Conservation (phyloP, 2,113 vertebrate genomes). For the Bujurquina vittata region DNA sequence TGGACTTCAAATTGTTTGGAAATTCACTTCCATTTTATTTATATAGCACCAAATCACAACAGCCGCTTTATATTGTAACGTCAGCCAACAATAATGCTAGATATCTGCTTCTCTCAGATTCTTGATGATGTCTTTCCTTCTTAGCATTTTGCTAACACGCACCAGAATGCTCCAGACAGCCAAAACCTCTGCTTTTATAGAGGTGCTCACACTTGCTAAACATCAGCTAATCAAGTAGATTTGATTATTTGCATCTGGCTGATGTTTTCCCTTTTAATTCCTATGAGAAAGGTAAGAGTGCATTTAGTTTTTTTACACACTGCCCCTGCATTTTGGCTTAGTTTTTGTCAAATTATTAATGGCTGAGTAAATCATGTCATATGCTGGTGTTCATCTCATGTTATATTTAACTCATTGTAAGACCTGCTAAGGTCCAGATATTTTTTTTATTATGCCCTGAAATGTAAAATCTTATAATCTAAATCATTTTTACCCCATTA, state of each 20-base stretch:
- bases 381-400: too few relatives aligned
- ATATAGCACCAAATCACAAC: too few relatives aligned
- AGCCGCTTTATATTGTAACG: too few relatives aligned
- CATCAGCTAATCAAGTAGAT: not conserved
- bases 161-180: too few relatives aligned
- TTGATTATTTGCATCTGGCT: not conserved
- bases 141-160: too few relatives aligned
- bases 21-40: too few relatives aligned
- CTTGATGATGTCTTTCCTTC: too few relatives aligned
- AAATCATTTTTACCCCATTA: not conserved
- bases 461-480: too few relatives aligned
- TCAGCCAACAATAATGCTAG: too few relatives aligned
- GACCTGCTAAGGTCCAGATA: not conserved
- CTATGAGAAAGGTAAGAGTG: not conserved
- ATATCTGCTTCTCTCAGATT: too few relatives aligned
- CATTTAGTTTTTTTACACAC: not conserved
- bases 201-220: not conserved
- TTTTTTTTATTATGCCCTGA: too few relatives aligned
- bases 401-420: rapidly evolving
- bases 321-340: not conserved
- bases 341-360: not conserved
- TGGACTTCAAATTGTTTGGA: not conserved
- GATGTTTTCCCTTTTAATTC: rapidly evolving
- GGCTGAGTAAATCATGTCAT: not conserved
- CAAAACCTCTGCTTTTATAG: not conserved